Base-by-base conservation (phyloP, 2,888 invertebrate species). In the Yponomeuta sedellus region DNA sequence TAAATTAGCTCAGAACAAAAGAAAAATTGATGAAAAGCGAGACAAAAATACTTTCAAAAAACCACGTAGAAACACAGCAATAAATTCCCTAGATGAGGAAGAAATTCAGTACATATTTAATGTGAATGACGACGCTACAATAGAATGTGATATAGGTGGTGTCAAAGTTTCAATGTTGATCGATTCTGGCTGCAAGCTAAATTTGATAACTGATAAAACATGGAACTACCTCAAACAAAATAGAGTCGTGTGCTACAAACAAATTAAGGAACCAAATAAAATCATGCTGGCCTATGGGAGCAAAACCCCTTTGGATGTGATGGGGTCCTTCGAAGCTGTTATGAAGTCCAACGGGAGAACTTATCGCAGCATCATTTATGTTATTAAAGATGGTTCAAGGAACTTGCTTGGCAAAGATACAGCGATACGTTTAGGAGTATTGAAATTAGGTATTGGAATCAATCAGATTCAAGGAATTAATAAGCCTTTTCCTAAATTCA, bases 141-240 rank as follows among this genome's bases (percentile, higher is more conserved):
- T 71, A 25, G 22, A 73, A 72, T 67, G 70, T 71, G 52, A 68
- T 67, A 64, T 72, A 10, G 73, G 71, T 20, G 69, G 69, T 44
- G 71, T 73, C 28, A 72, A 73, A 59, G 57, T 72, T 16, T 34
- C 71, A 1, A 69, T 73, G 71, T 39, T 73, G 2, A 70, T 72
- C n/a, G 72, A 71, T 28, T 73, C 73, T 10, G 71, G 72, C 1
- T 70, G 71, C 39, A 71, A 68, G 58, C 12, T 40, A 3, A 72
- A 73, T 65, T 59, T 73, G 39, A 68, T 73, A 1, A 65, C 71
- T 22, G 64, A 67, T 6, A 10, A 67, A 22, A 57, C 67, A 39
- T 67, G 65, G 65, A 28, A 65, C 20, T n/a, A 34, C 12, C 22
- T 67, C 6, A 65, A 67, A 52, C 34, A 25, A 10, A 25, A 65